Evolutionary conservation across 2,797 vertebrate genomes (phyloP), one percentile per base, ranked within the genome.

Genomic region (Phrynocephalus vlangalii): DNA sequence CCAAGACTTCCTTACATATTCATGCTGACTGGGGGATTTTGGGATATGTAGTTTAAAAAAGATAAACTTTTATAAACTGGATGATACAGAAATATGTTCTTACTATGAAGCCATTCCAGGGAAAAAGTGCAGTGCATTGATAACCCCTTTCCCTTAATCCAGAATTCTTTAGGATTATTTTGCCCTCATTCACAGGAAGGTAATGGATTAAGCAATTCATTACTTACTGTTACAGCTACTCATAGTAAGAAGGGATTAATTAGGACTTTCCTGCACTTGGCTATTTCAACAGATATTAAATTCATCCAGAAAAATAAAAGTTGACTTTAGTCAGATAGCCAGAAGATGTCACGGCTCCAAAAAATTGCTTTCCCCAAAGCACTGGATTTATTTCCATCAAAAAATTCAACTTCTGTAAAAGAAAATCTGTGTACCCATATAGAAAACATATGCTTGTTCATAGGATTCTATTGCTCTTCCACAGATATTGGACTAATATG

Each of bases 171-270:
- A 91, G 87, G 77, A 79, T 88, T 78, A 90, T 88, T 94, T 90
- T 91, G 91, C 90, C 93, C 92, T 91, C 90, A 93, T 91, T 92
- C 92, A 88, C 86, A 95, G 89, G 87, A 87, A 94, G 91, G 87
- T 63, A 91, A 88, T 83, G 91, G 92, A 93, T 94, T 95, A 94
- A 86, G 83, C 83, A 91, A 88, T 94, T 93, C 68, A 76, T 91
- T 94, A 94, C 75, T 91, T 91, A 92, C 90, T 90, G 91, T 93
- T 90, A 93, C 88, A 91, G 92, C 83, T 80, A 94, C 38, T 87
- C 90, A 91, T 92, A 78, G 93, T 92, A 94, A 84, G 81, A 72
- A 87, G 52, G 82, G 92, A 94, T 93, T 93, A 92, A 94, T 94
- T 92, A 93, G 85, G 92, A 60, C 88, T 90, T 86, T 84, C 81